Conservation (phyloP, 2,113 vertebrate genomes). For the Tiliqua scincoides region DNA sequence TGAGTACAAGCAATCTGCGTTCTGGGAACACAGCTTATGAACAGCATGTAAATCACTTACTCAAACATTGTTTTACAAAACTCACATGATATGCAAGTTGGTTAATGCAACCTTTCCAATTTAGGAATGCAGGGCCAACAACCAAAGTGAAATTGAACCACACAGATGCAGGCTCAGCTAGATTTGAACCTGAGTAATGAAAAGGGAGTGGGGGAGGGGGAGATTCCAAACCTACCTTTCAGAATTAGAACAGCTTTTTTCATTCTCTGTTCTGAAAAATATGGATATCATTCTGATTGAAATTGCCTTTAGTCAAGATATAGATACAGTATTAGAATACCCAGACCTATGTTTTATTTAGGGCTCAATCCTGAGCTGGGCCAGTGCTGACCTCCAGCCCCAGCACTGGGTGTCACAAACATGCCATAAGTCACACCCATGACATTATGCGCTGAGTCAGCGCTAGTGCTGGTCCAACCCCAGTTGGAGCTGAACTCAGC, state of each 20-base stretch:
- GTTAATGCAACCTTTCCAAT: slow-evolving; percentile 54
- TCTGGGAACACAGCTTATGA: slow-evolving; percentile 58
- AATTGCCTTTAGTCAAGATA: not conserved
- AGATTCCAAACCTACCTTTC: slow-evolving; percentile 49
- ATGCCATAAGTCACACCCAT: too few species aligned
- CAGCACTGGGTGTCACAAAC: too few species aligned
- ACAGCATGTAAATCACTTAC: slow-evolving; percentile 54
- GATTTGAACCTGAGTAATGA: slow-evolving; percentile 44
- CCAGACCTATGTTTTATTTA: too few species aligned
- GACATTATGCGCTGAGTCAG: too few species aligned
- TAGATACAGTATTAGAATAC: too few species aligned
- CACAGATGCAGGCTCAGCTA: slow-evolving; percentile 46
- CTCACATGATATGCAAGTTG: slow-evolving; percentile 14
- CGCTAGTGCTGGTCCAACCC: too few species aligned
- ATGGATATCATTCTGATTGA: not conserved
- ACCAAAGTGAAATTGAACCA: slow-evolving; percentile 57
- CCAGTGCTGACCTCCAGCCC: too few species aligned
- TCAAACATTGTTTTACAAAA: slow-evolving; percentile 32
- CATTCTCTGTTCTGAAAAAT: not conserved
- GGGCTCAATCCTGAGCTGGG: too few species aligned
- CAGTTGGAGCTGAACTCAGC: too few species aligned
- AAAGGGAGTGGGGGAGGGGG: not conserved
- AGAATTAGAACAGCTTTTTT: not conserved
- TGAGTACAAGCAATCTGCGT: slow-evolving; percentile 62
- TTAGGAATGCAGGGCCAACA: slow-evolving; percentile 65